These are phyloP conservation scores for Amitus sp. DNA, from an alignment of 2,888 invertebrate species.

Conservation along the genomic window DNA sequence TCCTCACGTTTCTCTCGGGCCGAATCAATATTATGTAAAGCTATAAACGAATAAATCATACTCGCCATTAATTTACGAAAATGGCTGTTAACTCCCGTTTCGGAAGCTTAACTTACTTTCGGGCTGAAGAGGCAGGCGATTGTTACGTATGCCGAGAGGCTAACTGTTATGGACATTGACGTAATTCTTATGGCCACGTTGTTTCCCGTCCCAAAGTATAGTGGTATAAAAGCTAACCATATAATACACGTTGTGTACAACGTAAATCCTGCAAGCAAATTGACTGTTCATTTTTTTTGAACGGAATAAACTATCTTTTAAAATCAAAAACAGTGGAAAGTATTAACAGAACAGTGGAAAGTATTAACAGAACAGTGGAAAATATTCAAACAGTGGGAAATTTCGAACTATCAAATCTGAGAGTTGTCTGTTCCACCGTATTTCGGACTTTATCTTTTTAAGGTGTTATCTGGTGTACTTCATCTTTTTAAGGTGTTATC, in stretches of 20 bases:
- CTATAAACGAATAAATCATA: constrained; percentile 65
- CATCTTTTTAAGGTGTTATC: too few species aligned
- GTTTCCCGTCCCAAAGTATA: constrained; percentile 95
- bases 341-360: too few species aligned
- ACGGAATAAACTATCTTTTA: too few species aligned
- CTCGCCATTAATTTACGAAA: not conserved
- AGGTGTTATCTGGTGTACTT: too few species aligned
- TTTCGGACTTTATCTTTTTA: too few species aligned
- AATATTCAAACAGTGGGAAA: too few species aligned
- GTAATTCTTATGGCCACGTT: constrained; percentile 92
- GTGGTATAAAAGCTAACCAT: constrained; percentile 97
- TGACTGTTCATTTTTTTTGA: too few species aligned
- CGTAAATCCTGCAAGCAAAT: constrained; percentile 80
- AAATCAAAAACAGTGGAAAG: too few species aligned
- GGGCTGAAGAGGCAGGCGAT: constrained; percentile 94
- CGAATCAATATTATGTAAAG: constrained; percentile 89
- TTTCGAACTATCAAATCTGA: too few species aligned
- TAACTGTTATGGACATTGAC: constrained; percentile 95
- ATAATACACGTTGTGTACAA: constrained; percentile 99
- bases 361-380: too few species aligned
- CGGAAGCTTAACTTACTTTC: constrained; percentile 74
- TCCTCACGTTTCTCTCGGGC: constrained; percentile 87
- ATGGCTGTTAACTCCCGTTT: too few species aligned
- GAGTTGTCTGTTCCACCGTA: too few species aligned
- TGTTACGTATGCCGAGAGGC: constrained; percentile 92